These are phyloP conservation scores for Coregonus ussuriensis DNA, from an alignment of 2,797 vertebrate species.

Conservation along the genomic window DNA sequence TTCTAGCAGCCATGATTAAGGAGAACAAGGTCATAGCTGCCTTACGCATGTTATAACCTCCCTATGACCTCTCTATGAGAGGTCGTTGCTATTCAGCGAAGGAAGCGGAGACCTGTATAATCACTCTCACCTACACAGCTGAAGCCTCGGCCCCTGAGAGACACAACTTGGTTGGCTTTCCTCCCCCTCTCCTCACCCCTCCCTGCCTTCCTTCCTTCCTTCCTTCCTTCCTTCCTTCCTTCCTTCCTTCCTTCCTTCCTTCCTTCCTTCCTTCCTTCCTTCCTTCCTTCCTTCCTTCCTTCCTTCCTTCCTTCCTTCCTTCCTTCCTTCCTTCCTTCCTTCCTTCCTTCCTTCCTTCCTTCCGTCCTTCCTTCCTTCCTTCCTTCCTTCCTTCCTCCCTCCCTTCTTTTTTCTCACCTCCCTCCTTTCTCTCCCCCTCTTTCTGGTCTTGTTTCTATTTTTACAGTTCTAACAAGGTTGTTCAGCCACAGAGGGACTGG, in stretches of 20 bases:
- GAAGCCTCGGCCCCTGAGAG: slow-evolving; percentile 34
- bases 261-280: slow-evolving; percentile 45
- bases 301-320: slow-evolving; percentile 46
- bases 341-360: slow-evolving; percentile 30
- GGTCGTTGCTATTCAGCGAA: slow-evolving; percentile 59
- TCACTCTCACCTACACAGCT: slow-evolving; percentile 55
- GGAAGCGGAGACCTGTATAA: slow-evolving; percentile 49
- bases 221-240: slow-evolving; percentile 22
- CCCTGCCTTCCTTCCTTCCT: slow-evolving; percentile 28
- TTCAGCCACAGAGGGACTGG: slow-evolving; percentile 56
- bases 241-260: slow-evolving; percentile 56
- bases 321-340: slow-evolving; percentile 37
- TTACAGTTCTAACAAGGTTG: slow-evolving; percentile 67
- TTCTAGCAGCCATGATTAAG: background rate
- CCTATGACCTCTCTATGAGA: slow-evolving; percentile 32
- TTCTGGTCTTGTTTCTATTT: slow-evolving; percentile 64
- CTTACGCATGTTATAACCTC: slow-evolving; percentile 30
- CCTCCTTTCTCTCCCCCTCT: slow-evolving; percentile 31
- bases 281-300: slow-evolving; percentile 9
- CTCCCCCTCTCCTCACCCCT: slow-evolving; percentile 23
- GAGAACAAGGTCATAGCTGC: slow-evolving; percentile 7
- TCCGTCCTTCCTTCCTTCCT: slow-evolving; percentile 29
- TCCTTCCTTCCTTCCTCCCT: slow-evolving; percentile 41
- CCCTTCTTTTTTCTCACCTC: slow-evolving; percentile 32
- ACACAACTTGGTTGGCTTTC: slow-evolving; percentile 39